phyloP scores from a whole-genome alignment of 2,797 vertebrate species.

The Eutrigla gurnardus region DNA sequence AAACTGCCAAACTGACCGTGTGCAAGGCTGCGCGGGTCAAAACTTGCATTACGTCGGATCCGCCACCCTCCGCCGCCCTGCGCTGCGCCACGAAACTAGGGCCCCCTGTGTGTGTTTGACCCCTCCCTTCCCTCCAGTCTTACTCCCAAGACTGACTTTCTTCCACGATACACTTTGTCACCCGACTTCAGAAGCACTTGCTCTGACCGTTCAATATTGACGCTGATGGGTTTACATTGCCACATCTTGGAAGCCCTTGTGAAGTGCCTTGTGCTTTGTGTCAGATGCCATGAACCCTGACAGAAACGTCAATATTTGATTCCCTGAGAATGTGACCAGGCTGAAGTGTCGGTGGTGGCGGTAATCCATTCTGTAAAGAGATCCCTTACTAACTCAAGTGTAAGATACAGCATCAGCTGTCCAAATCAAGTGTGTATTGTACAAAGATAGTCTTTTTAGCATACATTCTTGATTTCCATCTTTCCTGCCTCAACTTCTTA shows the following conservation, averaged over 20 bases:
- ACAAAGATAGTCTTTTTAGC: neutral
- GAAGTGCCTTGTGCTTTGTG: no score
- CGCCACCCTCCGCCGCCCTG: no score
- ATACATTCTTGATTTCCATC: slow-evolving; percentile 13
- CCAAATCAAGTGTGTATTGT: neutral
- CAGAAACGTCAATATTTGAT: neutral
- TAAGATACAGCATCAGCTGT: neutral
- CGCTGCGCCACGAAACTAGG: no score
- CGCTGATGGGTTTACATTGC: neutral
- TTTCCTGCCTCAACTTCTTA: slow-evolving; percentile 36
- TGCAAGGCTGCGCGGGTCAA: no score
- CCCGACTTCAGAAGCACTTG: neutral
- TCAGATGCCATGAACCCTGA: neutral
- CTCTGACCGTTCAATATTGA: neutral
- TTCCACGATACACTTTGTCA: neutral
- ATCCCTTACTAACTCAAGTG: neutral
- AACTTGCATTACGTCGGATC: no score
- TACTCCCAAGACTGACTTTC: no score
- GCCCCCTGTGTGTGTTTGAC: no score
- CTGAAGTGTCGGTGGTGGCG: neutral
- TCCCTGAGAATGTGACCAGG: neutral
- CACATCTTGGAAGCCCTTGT: neutral
- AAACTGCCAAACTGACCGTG: no score
- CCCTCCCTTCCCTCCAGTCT: neutral
- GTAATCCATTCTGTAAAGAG: neutral